Evolutionary conservation across 1,140 invertebrate species (phyloP), one percentile per base, ranked within the genome.

Genomic region (Panagrolaimus sp.): DNA sequence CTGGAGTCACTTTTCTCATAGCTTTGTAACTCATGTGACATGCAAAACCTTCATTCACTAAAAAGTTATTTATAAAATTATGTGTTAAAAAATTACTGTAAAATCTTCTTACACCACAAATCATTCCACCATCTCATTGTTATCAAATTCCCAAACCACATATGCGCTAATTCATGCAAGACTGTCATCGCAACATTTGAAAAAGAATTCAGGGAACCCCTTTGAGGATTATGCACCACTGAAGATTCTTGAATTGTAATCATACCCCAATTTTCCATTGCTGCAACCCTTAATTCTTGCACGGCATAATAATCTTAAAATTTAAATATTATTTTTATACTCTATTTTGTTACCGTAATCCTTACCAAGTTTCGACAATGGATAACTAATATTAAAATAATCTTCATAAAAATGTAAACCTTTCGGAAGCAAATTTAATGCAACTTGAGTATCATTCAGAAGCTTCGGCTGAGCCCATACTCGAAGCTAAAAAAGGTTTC

Each of bases 351-450:
- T 14, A 98, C 87, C 24, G 43, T 38, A 67, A 48, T 17, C 87
- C 94, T 96, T 47, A 73, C 68, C 64, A 64, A 71, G 52, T 76
- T 85, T 85, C 28, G 77, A 78, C 14, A 85, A 71, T 10, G 91
- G 91, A 85, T 92, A 94, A 69, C 88, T 85, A 43, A 92, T 87
- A 46, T 89, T 89, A 83, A 94, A 91, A 84, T 91, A 93, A 5
- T 89, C 87, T 78, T 92, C 90, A 78, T 90, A 91, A 83, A 88
- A 91, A 74, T 91, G 88, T 84, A 93, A 88, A n/a, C 90, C 87
- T 76, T 88, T 87, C 5, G 88, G 87, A 8, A 91, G 90, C 9
- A 89, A 89, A 21, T 88, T 84, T 2, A 93, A 84, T 3, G 91
- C 90, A 80, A 91, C 93, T n/a, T 86, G 84, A 1, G 90, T 89